Evolutionary conservation across 2,888 invertebrate species (phyloP), one percentile per base, ranked within the genome.

Genomic region (Mactromeris polynyma): DNA sequence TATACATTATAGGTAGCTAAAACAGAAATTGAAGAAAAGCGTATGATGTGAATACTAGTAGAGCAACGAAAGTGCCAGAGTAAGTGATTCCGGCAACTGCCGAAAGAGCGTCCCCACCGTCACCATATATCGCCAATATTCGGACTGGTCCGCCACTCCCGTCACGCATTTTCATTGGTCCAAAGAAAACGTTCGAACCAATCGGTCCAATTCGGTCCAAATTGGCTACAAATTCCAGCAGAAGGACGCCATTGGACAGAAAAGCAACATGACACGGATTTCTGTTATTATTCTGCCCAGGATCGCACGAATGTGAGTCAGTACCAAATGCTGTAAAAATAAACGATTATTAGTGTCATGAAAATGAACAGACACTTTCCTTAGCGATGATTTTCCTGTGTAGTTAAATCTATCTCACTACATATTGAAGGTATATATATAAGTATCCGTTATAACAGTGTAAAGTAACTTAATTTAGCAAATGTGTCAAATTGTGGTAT

Each of bases 301-400:
- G 97, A 96, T 98, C 98, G 2, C 97, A 96, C 14, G 98, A 97
- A 0, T 98, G 97, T 0, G 97, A 97, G 94, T 98, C 98, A 0
- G 98, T 97, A 0, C 98, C 98, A 7, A 97, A 97, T 89, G 98
- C 97, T 91, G 97, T 97, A n/a, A n/a, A n/a, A n/a, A n/a, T n/a
- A n/a, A n/a, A n/a, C n/a, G n/a, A n/a, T n/a, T n/a, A n/a, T n/a
- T n/a, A n/a, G n/a, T n/a, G n/a, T n/a, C n/a, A n/a, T n/a, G n/a
- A n/a, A n/a, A n/a, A n/a, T n/a, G n/a, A n/a, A n/a, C n/a, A n/a
- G n/a, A n/a, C n/a, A n/a, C n/a, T n/a, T n/a, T n/a, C n/a, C n/a
- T n/a, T n/a, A n/a, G n/a, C n/a, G n/a, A n/a, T n/a, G n/a, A n/a
- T n/a, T n/a, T n/a, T n/a, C n/a, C n/a, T n/a, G n/a, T n/a, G n/a